Base-by-base conservation (phyloP, 2,113 vertebrate species). In the Leptosomus discolor region DNA sequence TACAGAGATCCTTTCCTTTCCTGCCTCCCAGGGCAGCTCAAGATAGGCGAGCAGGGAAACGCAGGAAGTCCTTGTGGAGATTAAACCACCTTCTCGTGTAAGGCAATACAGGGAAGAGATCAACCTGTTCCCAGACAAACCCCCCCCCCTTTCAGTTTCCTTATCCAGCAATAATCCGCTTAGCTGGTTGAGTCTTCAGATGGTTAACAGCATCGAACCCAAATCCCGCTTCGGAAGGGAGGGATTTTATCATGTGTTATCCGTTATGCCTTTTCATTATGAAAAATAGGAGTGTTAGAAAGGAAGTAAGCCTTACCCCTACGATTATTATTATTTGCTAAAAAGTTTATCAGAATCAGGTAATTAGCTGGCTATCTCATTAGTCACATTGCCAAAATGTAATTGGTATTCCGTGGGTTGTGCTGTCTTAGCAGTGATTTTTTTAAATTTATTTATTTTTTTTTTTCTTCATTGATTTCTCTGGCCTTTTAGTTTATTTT, bases 401-500 rank as follows among this genome's bases (percentile, higher is more conserved):
- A 56, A 56, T 88, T 64, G 63, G 39, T 85, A 65, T 60, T 94
- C 69, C 50, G 32, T 46, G 23, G 94, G 95, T 91, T 68, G 69
- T 94, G 81, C 80, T 94, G 70, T 90, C 54, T 69, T 74, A 88
- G 46, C 50, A 82, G 24, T 95, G 78, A 69, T 93, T 88, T 96
- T 85, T 90, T 82, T 91, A n/a, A n/a, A n/a, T n/a, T n/a, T n/a
- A n/a, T n/a, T n/a, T n/a, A n/a, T 88, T 96, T 85, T 91, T 81
- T 91, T 90, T 86, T 95, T 87, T 90, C 73, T 89, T 85, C 96
- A 94, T 96, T 94, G 88, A 97, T 97, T 98, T 90, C 65, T 90
- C 67, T 88, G 85, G 87, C 68, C 91, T 97, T 98, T 96, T 63
- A 96, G 91, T 61, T 96, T 97, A 92, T 97, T 96, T 97, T 90